phyloP scores from a whole-genome alignment of 2,888 invertebrate genomes.

The Alentia gelatinosa region DNA sequence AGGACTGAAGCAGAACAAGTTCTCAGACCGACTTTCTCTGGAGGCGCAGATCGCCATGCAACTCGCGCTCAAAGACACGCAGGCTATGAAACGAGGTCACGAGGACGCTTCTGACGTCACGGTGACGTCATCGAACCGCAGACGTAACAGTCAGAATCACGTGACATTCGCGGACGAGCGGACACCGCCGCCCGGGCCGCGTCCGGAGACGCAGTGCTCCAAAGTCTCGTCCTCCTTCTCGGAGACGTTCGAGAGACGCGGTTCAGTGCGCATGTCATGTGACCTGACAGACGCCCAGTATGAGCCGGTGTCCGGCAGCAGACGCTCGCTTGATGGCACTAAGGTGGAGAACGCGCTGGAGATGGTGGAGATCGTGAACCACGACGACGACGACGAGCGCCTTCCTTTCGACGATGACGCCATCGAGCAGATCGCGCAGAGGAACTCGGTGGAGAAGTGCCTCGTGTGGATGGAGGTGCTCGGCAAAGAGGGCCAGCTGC shows the following conservation, averaged over 20 bases:
- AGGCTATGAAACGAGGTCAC: neutral
- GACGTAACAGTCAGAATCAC: constrained; percentile 11
- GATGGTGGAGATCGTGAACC: constrained; percentile 64
- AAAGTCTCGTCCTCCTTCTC: constrained; percentile 57
- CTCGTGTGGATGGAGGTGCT: constrained; percentile 69
- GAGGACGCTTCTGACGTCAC: neutral
- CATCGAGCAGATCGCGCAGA: constrained; percentile 64
- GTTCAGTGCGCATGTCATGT: constrained; percentile 60
- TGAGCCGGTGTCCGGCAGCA: constrained; percentile 42
- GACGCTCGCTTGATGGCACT: constrained; percentile 64
- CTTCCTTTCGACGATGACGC: constrained; percentile 63
- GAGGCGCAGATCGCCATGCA: constrained; percentile 68
- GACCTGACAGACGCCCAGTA: constrained; percentile 65
- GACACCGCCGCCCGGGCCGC: neutral
- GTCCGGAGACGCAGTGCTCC: constrained; percentile 19
- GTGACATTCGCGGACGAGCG: neutral
- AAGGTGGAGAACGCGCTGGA: constrained; percentile 64
- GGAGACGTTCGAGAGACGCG: constrained; percentile 61
- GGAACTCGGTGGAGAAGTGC: constrained; percentile 69
- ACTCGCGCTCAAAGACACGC: constrained; percentile 61
- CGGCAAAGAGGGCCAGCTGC: neutral
- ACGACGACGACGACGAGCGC: constrained; percentile 2
- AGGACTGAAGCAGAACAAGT: constrained; percentile 56
- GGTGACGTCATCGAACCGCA: neutral
- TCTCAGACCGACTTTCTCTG: constrained; percentile 65